These are phyloP conservation scores for Sclerurus mexicanus DNA, from an alignment of 2,113 vertebrate species.

Conservation along the genomic window DNA sequence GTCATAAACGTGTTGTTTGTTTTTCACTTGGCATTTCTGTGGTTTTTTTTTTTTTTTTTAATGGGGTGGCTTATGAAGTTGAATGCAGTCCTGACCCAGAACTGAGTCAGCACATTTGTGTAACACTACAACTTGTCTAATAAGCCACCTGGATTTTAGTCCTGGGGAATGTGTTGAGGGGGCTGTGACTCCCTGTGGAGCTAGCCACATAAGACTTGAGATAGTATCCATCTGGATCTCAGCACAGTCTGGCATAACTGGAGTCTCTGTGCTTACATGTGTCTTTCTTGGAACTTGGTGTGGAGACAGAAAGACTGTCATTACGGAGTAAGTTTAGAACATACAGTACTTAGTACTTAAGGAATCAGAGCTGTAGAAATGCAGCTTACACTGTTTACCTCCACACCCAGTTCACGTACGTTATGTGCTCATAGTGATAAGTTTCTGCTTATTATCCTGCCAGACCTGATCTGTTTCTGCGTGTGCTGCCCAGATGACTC, in stretches of 20 bases:
- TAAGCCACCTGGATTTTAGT: not conserved
- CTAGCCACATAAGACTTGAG: not conserved
- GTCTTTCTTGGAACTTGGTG: not conserved
- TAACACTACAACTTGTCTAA: not conserved
- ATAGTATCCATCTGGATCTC: not conserved
- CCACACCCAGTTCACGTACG: not conserved
- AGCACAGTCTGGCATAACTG: not conserved
- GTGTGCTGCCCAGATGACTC: not conserved
- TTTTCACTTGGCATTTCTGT: not conserved
- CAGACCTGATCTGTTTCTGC: not conserved
- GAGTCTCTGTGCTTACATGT: not conserved
- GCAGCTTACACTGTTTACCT: not conserved
- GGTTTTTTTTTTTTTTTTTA: not conserved
- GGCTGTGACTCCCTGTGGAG: not conserved
- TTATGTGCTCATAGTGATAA: not conserved
- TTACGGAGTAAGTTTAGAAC: not conserved
- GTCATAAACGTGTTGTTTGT: fast-evolving
- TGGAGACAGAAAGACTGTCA: not conserved
- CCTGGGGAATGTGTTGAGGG: not conserved
- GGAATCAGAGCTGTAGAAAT: not conserved
- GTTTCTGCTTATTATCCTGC: not conserved
- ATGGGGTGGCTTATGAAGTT: not conserved
- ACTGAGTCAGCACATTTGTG: not conserved
- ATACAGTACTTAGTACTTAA: not conserved
- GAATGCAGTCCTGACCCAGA: not conserved